phyloP scores from a whole-genome alignment of 2,113 vertebrate genomes.

The Saimiri boliviensis region DNA sequence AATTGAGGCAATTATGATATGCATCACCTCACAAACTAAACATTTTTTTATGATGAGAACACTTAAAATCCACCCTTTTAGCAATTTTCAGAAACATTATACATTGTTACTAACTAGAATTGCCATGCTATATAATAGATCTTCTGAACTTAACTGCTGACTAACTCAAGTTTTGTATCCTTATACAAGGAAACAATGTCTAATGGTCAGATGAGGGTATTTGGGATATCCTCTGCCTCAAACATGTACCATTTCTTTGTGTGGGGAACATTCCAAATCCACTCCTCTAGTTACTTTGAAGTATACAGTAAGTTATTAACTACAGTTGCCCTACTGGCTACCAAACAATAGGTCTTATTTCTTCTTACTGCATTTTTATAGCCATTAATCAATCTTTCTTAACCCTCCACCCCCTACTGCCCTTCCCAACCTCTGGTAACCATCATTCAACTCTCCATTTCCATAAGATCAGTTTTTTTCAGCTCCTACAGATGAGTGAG shows the following conservation, averaged over 20 bases:
- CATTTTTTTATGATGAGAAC: not conserved
- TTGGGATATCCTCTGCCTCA: not conserved
- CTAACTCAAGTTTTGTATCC: not conserved
- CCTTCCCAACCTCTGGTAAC: not conserved
- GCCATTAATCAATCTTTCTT: not conserved
- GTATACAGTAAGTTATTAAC: not conserved
- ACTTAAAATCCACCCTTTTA: not conserved
- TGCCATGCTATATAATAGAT: not conserved
- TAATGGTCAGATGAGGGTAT: not conserved
- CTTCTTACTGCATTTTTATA: not conserved
- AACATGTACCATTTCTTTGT: not conserved
- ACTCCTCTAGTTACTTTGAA: not conserved
- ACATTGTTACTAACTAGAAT: not conserved
- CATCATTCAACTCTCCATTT: not conserved
- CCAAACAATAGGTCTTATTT: not conserved
- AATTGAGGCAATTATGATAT: not conserved
- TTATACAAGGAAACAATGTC: not conserved
- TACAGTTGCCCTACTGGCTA: not conserved
- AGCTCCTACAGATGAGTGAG: not conserved
- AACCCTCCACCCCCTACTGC: not conserved
- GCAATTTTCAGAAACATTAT: not conserved
- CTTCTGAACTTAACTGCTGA: not conserved
- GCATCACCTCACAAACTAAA: too few species aligned
- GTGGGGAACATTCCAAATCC: not conserved
- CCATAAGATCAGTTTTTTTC: not conserved